Conservation (phyloP, 2,113 vertebrate species). For the Australoheros scitulus region DNA sequence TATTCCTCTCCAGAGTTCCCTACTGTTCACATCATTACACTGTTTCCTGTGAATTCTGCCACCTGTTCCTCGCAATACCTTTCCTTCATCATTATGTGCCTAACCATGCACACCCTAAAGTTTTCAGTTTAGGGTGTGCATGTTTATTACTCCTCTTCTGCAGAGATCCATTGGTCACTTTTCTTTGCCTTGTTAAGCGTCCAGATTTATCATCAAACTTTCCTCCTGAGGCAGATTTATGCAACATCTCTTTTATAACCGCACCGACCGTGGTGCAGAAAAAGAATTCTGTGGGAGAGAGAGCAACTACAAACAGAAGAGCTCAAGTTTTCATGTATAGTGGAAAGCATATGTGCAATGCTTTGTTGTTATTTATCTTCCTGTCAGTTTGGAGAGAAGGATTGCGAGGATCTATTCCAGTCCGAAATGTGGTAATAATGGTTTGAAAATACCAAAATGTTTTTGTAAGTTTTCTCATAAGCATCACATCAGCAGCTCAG, state of each 20-base stretch:
- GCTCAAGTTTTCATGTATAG: conserved; percentile 10
- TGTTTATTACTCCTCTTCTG: background rate
- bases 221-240: conserved; percentile 54
- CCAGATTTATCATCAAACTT: conserved; percentile 54
- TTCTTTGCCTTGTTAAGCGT: conserved; percentile 1
- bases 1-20: background rate
- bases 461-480: background rate
- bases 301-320: conserved; percentile 18
- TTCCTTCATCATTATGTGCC: background rate
- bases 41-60: background rate
- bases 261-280: conserved; percentile 31
- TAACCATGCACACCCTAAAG: background rate
- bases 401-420: background rate
- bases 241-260: conserved; percentile 67
- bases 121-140: background rate
- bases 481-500: background rate
- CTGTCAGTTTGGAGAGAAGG: background rate
- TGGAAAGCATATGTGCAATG: background rate
- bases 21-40: background rate
- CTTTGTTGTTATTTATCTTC: background rate
- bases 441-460: background rate
- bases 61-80: background rate
- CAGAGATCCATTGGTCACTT: background rate
- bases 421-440: background rate
- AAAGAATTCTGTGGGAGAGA: conserved; percentile 53